Base-by-base conservation (phyloP, 2,888 invertebrate species). In the Diploptera punctata region DNA sequence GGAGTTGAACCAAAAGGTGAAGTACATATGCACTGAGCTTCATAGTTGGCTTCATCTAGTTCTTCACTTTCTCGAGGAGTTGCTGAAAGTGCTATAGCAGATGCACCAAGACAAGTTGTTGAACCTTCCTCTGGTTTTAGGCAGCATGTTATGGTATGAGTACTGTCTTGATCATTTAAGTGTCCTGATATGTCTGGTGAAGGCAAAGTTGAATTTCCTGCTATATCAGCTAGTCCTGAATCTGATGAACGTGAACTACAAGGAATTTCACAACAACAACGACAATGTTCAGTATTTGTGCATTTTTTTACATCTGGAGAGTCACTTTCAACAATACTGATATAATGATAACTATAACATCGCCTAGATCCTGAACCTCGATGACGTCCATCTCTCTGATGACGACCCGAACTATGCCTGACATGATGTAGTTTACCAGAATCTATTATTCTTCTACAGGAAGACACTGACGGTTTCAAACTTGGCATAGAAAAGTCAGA, bases 181-280 rank as follows among this genome's bases (percentile, higher is more conserved):
- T 65, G 57, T 18, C 62, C 54, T 0, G 92, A 91, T 4, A 70
- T 68, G 43, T 73, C 75, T 47, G 73, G 91, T 88, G 74, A 92
- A 85, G 71, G 90, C 90, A 79, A 91, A 93, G 82, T 93, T 19
- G 76, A 77, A 62, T 72, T 61, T 29, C 76, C 76, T 21, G 74
- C 70, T 52, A 79, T 93, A 29, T 94, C 94, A 0, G 93, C 94
- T 84, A 95, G 92, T 26, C 95, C 95, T 0, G 94, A 94, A 81
- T 93, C 93, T 9, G 83, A 83, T 18, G 94, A 94, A 72, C 78
- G 67, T 75, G 78, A 67, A 77, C 33, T 75, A 61, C 68, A 77
- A n/a, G 70, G 68, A n/a, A 65, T 47, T 3, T 73, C 62, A 16
- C 70, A 68, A 44, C 71, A 71, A 54, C 71, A 67, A 47, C 69